Base-by-base conservation (phyloP, 2,113 vertebrate species). In the Oxyura jamaicensis region DNA sequence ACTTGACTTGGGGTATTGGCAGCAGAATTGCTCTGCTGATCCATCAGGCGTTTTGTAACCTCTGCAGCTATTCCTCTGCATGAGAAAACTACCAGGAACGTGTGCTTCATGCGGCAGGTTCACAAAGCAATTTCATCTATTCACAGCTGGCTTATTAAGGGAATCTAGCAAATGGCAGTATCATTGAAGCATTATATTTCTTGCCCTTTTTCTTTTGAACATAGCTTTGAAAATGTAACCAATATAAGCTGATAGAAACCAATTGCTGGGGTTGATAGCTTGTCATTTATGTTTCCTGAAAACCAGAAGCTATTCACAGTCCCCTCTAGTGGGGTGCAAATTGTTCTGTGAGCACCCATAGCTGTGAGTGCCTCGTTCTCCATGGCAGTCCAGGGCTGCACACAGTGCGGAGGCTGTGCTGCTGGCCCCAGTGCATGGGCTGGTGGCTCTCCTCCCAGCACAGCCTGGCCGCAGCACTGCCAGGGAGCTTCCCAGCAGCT, bases 91-190 rank as follows among this genome's bases (percentile, higher is more conserved):
- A 23, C 60, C 60, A 92, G 62, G 71, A 92, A 92, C 0, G 0
- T 39, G 50, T 91, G 59, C 67, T 85, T 59, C 74, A 9, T 84
- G 81, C 67, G 29, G 93, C 68, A 90, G 82, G 68, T 92, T 96
- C 94, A 96, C 88, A 93, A 93, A 94, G 88, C 74, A 93, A 92
- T 96, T 96, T 96, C 89, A 58, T 88, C 90, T 96, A 86, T 91
- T 92, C 83, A 94, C 77, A 92, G 75, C 60, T 89, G 85, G 59
- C 82, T 96, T 95, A 97, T 96, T 94, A 96, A 95, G 65, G 91
- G 78, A 90, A 96, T 91, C 65, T 69, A 85, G 83, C 82, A 93
- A 91, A 96, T 88, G 88, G 86, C 83, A 90, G 92, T 93, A 78
- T 95, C 83, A 93, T 80, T 85, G 94, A 94, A 96, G 82, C 81